Percentiles rank a stretch among this genome's conserved stretches.
Conservation (phyloP, 2,797 vertebrate genomes). For the Molossus alvarezi region DNA sequence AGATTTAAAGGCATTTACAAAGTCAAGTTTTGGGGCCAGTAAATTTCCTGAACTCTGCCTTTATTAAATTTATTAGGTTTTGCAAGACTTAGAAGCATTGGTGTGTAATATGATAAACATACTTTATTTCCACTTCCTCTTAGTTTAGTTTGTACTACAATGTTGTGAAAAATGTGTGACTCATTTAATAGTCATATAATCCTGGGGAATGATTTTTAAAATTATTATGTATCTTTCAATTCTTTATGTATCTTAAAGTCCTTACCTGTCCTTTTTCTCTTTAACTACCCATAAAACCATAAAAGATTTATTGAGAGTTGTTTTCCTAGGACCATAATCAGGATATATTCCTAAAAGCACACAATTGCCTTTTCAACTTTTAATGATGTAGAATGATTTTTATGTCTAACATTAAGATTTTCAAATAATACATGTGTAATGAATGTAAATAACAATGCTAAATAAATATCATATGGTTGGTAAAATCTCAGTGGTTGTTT, state of each 20-base stretch:
- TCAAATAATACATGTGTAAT: constrained; percentile 54
- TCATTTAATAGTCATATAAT: constrained; percentile 79
- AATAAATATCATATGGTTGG: background rate
- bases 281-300: constrained; percentile 83
- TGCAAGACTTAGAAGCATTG: constrained; percentile 22
- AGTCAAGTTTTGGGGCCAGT: constrained; percentile 38
- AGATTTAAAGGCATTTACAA: constrained; percentile 48
- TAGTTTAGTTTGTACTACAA: constrained; percentile 54
- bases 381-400: constrained; percentile 69
- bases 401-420: constrained; percentile 75
- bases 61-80: constrained; percentile 29
- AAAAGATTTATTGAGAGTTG: constrained; percentile 82
- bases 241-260: constrained; percentile 84
- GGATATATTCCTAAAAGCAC: constrained; percentile 79
- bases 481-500: constrained; percentile 36
- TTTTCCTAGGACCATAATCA: constrained; percentile 85
- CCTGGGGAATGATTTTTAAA: constrained; percentile 81
- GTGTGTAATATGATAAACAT: background rate
- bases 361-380: constrained; percentile 78
- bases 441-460: constrained; percentile 54
- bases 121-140: constrained; percentile 62
- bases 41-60: background rate
- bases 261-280: constrained; percentile 82
- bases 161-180: constrained; percentile 61
- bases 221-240: constrained; percentile 80